Conservation (phyloP, 1,140 invertebrate species). For the Drosophila malerkotliana region DNA sequence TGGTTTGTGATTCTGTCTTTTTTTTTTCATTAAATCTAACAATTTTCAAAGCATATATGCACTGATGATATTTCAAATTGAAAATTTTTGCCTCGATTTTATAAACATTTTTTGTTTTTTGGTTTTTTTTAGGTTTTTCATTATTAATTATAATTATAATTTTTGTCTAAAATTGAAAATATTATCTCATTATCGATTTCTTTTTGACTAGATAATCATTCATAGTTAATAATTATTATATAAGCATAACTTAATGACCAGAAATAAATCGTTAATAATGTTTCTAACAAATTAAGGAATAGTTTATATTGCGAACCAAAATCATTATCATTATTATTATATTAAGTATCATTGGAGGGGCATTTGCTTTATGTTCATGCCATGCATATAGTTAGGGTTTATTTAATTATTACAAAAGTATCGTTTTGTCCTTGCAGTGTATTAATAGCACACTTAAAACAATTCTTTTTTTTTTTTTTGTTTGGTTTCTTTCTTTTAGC, state of each 20-base stretch:
- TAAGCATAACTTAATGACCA: slow-evolving; percentile 55
- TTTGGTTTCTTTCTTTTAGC: slow-evolving; percentile 26
- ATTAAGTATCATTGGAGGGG: slow-evolving; percentile 47
- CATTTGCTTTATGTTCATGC: slow-evolving; percentile 51
- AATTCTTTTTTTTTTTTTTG: not conserved
- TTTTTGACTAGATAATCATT: slow-evolving; percentile 68
- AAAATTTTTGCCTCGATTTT: slow-evolving; percentile 26
- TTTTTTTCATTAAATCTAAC: slow-evolving; percentile 53
- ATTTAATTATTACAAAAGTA: slow-evolving; percentile 66
- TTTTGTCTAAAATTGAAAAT: slow-evolving; percentile 78
- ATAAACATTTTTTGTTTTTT: slow-evolving; percentile 47
- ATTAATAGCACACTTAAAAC: slow-evolving; percentile 61
- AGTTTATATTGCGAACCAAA: slow-evolving; percentile 19
- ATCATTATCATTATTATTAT: slow-evolving; percentile 22
- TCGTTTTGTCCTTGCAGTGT: slow-evolving; percentile 33
- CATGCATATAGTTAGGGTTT: slow-evolving; percentile 62
- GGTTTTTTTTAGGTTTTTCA: slow-evolving; percentile 4
- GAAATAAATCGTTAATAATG: slow-evolving; percentile 42
- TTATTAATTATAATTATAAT: slow-evolving; percentile 66
- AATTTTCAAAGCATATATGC: slow-evolving; percentile 53
- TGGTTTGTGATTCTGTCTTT: slow-evolving; percentile 17
- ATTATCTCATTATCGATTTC: slow-evolving; percentile 64
- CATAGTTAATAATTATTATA: slow-evolving; percentile 54
- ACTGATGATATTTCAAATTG: slow-evolving; percentile 63
- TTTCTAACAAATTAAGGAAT: slow-evolving; percentile 50